These are phyloP conservation scores for Meiosimyza decipiens DNA, from an alignment of 2,888 invertebrate genomes.

Conservation along the genomic window DNA sequence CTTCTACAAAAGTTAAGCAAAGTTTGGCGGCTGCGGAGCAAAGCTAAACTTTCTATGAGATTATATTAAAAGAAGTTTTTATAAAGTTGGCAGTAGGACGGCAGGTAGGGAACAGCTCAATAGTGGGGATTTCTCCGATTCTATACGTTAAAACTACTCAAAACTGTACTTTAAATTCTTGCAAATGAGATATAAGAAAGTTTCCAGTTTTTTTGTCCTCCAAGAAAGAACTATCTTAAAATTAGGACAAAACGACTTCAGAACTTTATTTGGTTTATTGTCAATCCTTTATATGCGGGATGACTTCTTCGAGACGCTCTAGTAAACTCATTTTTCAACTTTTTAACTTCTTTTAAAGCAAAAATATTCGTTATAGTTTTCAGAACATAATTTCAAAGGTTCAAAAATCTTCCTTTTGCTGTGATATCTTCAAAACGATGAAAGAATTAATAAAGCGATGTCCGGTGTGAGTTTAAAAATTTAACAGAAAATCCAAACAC, in stretches of 20 bases:
- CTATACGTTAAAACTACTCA: constrained; percentile 39
- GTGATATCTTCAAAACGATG: too few relatives aligned
- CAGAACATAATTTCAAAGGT: too few relatives aligned
- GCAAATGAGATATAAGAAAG: constrained; percentile 53
- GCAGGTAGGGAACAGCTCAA: constrained; percentile 51
- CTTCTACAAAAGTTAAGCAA: constrained; percentile 34
- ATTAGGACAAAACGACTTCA: constrained; percentile 10
- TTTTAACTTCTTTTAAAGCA: too few relatives aligned
- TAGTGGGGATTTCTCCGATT: constrained; percentile 3
- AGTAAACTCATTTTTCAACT: too few relatives aligned
- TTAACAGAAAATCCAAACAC: too few relatives aligned
- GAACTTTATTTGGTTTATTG: too few relatives aligned
- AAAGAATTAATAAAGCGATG: too few relatives aligned
- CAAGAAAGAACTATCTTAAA: neutral
- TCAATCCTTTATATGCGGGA: too few relatives aligned
- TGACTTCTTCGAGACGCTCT: too few relatives aligned
- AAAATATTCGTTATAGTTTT: too few relatives aligned
- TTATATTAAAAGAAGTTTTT: constrained; percentile 39
- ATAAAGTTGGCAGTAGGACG: constrained; percentile 29
- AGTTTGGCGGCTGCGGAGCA: constrained; percentile 12
- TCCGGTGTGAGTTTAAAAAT: too few relatives aligned
- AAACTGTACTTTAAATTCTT: constrained; percentile 65
- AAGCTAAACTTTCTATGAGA: constrained; percentile 8
- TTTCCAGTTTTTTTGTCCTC: constrained; percentile 3
- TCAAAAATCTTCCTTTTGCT: too few relatives aligned